These are phyloP conservation scores for Tetrax tetrax DNA, from an alignment of 2,113 vertebrate genomes.

Conservation along the genomic window DNA sequence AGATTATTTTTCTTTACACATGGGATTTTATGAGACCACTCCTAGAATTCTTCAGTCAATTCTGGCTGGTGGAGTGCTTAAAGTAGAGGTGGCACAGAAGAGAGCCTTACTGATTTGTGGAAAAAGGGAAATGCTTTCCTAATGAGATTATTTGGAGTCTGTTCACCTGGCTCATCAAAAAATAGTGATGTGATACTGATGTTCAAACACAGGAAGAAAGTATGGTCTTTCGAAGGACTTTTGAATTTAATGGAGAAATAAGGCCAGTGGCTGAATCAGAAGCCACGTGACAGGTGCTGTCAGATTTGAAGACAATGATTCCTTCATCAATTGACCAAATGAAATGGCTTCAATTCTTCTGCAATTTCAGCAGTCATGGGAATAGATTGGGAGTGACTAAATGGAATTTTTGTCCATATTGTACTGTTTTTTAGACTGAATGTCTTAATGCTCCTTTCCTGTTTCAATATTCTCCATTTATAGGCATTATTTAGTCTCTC, in stretches of 20 bases:
- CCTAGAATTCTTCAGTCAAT: background rate
- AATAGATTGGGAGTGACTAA: background rate
- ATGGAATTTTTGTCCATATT: background rate
- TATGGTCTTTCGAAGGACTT: background rate
- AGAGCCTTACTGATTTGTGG: background rate
- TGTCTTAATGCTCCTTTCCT: background rate
- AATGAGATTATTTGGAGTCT: background rate
- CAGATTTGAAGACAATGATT: background rate
- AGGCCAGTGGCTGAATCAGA: background rate
- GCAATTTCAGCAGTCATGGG: background rate
- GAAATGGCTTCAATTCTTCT: background rate
- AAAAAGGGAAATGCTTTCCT: background rate
- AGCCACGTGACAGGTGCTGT: background rate
- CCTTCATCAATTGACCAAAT: background rate
- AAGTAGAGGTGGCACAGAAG: background rate
- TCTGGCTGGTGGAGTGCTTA: background rate
- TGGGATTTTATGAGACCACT: background rate
- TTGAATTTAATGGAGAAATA: background rate
- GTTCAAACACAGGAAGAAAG: background rate
- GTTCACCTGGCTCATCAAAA: background rate
- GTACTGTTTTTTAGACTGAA: background rate
- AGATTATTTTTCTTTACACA: background rate
- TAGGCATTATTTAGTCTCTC: background rate
- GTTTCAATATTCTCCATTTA: background rate
- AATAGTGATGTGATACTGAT: background rate